Percentiles rank a stretch among this genome's conserved stretches.
Conservation (phyloP, 2,797 vertebrate species). For the Cryptoprocta ferox region DNA sequence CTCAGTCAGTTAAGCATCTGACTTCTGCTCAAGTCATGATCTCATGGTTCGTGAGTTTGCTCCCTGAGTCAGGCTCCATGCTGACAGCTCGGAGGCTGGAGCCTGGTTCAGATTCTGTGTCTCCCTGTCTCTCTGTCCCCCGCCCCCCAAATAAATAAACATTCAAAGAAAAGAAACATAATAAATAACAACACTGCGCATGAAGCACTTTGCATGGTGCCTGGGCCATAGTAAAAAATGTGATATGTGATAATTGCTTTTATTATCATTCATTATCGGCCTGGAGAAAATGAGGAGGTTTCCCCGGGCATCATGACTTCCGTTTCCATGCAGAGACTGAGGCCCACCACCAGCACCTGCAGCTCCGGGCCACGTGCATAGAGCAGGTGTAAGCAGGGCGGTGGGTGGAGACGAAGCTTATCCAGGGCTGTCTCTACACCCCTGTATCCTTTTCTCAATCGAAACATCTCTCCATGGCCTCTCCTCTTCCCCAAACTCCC, state of each 20-base stretch:
- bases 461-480: not conserved
- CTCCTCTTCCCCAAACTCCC: not conserved
- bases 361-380: fast-evolving
- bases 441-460: not conserved
- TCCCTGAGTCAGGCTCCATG: too few relatives aligned
- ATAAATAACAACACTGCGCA: not conserved
- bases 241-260: not conserved
- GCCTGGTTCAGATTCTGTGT: too few relatives aligned
- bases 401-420: not conserved
- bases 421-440: not conserved
- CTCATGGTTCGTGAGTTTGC: too few relatives aligned
- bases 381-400: too few relatives aligned
- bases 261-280: not conserved
- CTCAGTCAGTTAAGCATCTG: too few relatives aligned
- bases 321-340: not conserved
- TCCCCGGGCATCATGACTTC: not conserved
- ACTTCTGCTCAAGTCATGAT: too few relatives aligned
- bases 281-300: not conserved
- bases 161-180: not conserved
- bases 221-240: not conserved
- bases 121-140: too few relatives aligned
- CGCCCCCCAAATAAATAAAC: too few relatives aligned
- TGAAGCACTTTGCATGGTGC: not conserved
- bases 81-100: too few relatives aligned
- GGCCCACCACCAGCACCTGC: not conserved